Conservation (phyloP, 1,140 invertebrate species). For the Nasonia giraulti region DNA sequence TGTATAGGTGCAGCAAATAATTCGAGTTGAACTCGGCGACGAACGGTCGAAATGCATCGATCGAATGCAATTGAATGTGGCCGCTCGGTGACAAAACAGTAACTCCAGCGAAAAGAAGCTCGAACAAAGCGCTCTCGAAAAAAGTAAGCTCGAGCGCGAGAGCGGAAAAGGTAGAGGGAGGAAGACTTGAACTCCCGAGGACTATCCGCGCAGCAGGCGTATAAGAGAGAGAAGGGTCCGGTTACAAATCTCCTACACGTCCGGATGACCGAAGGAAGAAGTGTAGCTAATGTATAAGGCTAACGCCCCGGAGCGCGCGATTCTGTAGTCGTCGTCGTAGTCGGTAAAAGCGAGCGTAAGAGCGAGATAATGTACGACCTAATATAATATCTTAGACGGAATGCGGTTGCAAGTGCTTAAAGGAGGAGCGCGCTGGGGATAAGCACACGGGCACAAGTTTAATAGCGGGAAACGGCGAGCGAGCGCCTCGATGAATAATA, state of each 20-base stretch:
- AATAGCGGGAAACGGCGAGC: constrained; percentile 42
- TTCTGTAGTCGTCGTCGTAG: not conserved
- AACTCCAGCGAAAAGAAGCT: not conserved
- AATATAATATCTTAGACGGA: constrained; percentile 61
- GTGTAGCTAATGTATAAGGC: constrained; percentile 40
- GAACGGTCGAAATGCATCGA: no score
- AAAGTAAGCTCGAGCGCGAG: not conserved
- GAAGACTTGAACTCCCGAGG: constrained; percentile 11
- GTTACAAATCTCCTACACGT: constrained; percentile 41
- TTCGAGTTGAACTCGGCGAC: no score
- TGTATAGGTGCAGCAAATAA: no score
- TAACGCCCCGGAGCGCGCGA: not conserved
- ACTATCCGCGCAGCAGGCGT: not conserved
- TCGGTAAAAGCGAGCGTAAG: not conserved
- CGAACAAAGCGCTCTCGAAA: not conserved
- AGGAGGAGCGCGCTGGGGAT: constrained; percentile 33
- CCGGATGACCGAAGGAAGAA: constrained; percentile 37
- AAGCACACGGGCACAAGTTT: constrained; percentile 38
- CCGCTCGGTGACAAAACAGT: no score
- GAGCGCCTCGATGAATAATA: constrained; percentile 45
- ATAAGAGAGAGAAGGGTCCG: not conserved
- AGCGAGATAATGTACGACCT: constrained; percentile 57
- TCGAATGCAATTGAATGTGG: no score
- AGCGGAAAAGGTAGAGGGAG: not conserved
- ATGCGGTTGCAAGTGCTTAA: constrained; percentile 50